Percentiles rank a stretch among this genome's conserved stretches.
phyloP scores from a whole-genome alignment of 1,140 invertebrate genomes.

The Mya arenaria region DNA sequence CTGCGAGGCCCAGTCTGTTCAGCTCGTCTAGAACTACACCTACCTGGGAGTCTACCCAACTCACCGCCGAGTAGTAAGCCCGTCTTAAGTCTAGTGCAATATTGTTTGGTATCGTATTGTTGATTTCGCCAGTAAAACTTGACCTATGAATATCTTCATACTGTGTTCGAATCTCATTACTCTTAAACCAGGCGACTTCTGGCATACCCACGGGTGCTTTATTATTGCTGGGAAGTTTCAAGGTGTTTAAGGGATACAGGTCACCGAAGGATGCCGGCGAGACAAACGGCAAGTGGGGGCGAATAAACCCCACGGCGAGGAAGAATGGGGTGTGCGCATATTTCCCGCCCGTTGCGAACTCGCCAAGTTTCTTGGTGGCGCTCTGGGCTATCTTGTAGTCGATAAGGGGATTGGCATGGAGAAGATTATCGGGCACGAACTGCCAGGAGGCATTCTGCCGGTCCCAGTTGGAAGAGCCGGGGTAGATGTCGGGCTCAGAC shows the following conservation, averaged over 20 bases:
- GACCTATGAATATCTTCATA: constrained; percentile 13
- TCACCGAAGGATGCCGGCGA: constrained; percentile 57
- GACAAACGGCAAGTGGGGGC: constrained; percentile 65
- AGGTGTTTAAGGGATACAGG: constrained; percentile 46
- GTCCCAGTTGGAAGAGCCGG: neutral
- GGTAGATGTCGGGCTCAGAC: constrained; percentile 45
- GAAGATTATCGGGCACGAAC: constrained; percentile 15
- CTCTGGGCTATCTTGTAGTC: constrained; percentile 34
- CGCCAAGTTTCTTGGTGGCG: constrained; percentile 23
- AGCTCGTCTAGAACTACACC: constrained; percentile 58
- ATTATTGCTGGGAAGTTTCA: constrained; percentile 46
- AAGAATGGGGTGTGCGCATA: constrained; percentile 76
- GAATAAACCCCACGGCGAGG: constrained; percentile 61
- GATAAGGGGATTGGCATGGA: constrained; percentile 5
- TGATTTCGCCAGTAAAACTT: constrained; percentile 9
- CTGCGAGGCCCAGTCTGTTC: constrained; percentile 56
- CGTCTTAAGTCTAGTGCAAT: constrained; percentile 43
- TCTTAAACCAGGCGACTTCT: constrained; percentile 10
- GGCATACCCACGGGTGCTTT: constrained; percentile 41
- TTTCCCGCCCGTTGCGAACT: constrained; percentile 25
- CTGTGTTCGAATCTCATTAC: neutral
- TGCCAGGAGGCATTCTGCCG: neutral
- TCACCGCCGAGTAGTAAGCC: constrained; percentile 61
- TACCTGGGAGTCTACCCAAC: constrained; percentile 59
- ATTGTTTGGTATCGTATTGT: constrained; percentile 45